These are phyloP conservation scores for Acrobasis consociella DNA, from an alignment of 2,888 invertebrate genomes.

Conservation along the genomic window DNA sequence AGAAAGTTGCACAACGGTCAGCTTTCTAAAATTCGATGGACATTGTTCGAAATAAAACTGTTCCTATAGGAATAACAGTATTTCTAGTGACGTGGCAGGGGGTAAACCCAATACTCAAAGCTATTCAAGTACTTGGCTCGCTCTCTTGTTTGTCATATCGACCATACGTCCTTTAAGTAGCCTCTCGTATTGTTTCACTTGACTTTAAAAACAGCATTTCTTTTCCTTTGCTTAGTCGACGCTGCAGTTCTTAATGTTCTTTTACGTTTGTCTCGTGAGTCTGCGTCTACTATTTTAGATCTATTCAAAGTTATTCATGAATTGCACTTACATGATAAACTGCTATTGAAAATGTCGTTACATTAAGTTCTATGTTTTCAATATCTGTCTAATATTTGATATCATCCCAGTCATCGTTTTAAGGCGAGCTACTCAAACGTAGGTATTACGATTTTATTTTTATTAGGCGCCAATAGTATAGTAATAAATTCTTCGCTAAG, in stretches of 20 bases:
- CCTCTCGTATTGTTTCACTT: slow-evolving; percentile 12
- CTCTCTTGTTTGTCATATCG: slow-evolving; percentile 16
- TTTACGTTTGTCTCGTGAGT: background rate
- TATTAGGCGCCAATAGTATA: no score
- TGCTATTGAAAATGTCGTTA: background rate
- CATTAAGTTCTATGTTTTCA: no score
- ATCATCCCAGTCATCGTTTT: no score
- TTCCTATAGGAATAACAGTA: slow-evolving; percentile 45
- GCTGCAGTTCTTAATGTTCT: slow-evolving; percentile 2
- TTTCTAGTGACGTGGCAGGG: slow-evolving; percentile 38
- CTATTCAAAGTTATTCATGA: slow-evolving; percentile 3
- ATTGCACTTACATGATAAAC: background rate
- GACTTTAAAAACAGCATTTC: slow-evolving; percentile 6
- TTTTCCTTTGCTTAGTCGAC: background rate
- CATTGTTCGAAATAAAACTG: slow-evolving; percentile 48
- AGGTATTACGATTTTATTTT: no score
- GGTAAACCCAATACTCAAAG: slow-evolving; percentile 24
- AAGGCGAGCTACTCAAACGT: no score
- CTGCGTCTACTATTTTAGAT: background rate
- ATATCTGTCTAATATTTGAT: no score
- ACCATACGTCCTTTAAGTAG: slow-evolving; percentile 18
- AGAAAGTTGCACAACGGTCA: slow-evolving; percentile 78
- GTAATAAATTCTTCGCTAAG: no score
- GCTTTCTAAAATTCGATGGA: slow-evolving; percentile 69
- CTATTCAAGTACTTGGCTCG: slow-evolving; percentile 16